Evolutionary conservation across 2,113 vertebrate species (phyloP).

Genomic region (Varanus salvator): DNA sequence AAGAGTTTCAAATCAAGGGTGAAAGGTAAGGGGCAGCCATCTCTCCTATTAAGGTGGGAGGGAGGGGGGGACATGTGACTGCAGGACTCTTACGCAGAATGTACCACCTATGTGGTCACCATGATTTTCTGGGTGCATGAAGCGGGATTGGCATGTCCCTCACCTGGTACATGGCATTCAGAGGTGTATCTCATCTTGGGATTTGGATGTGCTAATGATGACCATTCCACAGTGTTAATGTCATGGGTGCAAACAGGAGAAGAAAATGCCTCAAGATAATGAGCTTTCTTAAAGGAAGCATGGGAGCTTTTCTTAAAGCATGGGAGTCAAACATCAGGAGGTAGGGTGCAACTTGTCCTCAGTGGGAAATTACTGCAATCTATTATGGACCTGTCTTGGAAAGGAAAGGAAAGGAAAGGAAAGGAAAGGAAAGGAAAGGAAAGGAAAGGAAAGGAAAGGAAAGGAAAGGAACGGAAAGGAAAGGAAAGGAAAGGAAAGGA

Average conservation of each 20-base stretch:
- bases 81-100: background rate
- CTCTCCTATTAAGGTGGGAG: fast-evolving
- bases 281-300: slow-evolving; percentile 25
- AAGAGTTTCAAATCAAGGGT: background rate
- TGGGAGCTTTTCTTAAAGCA: background rate
- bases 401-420: no score
- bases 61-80: background rate
- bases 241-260: background rate
- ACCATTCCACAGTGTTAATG: slow-evolving; percentile 17
- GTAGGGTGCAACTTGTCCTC: slow-evolving; percentile 36
- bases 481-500: no score
- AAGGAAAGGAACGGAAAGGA: no score
- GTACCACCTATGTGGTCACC: no score
- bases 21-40: background rate
- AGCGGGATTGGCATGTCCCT: background rate
- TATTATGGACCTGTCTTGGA: background rate
- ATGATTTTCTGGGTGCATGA: slow-evolving; percentile 9
- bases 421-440: no score
- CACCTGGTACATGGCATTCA: background rate
- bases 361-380: slow-evolving; percentile 23
- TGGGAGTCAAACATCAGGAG: slow-evolving; percentile 34
- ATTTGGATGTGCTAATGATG: no score
- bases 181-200: background rate
- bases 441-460: background rate
- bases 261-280: slow-evolving; percentile 8